Evolutionary conservation across 1,140 invertebrate genomes (phyloP).

Genomic region (Teleogryllus occipitalis): DNA sequence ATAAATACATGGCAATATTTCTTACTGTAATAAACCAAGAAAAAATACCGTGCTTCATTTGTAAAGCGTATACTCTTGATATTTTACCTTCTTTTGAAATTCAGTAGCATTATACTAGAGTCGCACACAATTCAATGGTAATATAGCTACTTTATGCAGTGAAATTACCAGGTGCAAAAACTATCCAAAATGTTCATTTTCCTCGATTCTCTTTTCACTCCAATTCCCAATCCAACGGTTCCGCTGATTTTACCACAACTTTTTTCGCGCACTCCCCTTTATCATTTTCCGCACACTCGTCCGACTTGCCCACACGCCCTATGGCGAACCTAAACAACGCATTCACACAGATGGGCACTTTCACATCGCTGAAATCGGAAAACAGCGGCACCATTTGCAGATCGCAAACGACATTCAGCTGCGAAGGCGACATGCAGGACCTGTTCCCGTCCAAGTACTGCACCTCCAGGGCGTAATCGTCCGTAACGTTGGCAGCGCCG

Average conservation of each 20-base stretch:
- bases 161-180: no score
- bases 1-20: no score
- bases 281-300: not conserved
- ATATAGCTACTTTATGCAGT: no score
- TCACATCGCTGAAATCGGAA: not conserved
- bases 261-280: not conserved
- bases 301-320: not conserved
- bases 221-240: not conserved
- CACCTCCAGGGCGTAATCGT: not conserved
- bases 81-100: no score
- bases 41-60: no score
- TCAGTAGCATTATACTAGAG: no score
- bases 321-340: not conserved
- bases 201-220: not conserved
- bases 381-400: not conserved
- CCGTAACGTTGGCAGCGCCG: not conserved
- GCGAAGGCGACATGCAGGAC: not conserved
- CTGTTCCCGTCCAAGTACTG: not conserved
- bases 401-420: not conserved
- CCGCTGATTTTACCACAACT: not conserved
- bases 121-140: no score
- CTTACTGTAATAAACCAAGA: no score
- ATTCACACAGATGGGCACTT: not conserved
- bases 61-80: no score
- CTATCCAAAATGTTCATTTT: no score